Base-by-base conservation (phyloP, 1,140 invertebrate species). In the Elymnias hypermnestra region DNA sequence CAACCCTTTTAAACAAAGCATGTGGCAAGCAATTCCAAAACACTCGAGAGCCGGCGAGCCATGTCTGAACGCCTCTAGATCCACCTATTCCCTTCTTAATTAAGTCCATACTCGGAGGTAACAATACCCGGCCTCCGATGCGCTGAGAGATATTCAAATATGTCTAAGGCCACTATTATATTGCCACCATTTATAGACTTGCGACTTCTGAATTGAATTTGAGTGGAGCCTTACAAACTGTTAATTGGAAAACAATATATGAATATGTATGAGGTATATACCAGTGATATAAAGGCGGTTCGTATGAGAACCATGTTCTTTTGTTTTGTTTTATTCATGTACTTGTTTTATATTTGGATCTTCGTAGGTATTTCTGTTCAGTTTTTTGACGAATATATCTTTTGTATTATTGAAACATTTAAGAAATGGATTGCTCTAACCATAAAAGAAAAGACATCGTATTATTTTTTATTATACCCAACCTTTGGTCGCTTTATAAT, bases 61-160 rank as follows among this genome's bases (percentile, higher is more conserved):
- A 55, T 51, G 46, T 42, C 67, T 73, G 74, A 75, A 83, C 78
- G 70, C 76, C 75, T 56, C 54, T 72, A 68, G 63, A 78, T 76
- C 70, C 61, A 73, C 72, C 70, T 79, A 79, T 76, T 65, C 77
- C 67, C 63, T 65, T 68, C 68, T 82, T 82, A 82, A 82, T 84
- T 84, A 84, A 84, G 77, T 82, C 81, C 81, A 84, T 84, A 81
- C 75, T 75, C 61, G 77, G 81, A 63, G 59, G 62, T 69, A 79
- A 83, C 77, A 83, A 83, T 81, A 68, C 67, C 65, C 47, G 60
- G 47, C 61, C 57, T 66, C 62, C 77, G 79, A 83, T 83, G 73
- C 62, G 63, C 61, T 63, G 57, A 56, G 68, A 79, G 79, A 83
- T 83, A 83, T 83, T 83, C 79, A 82, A 83, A 83, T 83, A 83